Base-by-base conservation (phyloP, 2,888 invertebrate genomes). In the Calliphora vomitoria region DNA sequence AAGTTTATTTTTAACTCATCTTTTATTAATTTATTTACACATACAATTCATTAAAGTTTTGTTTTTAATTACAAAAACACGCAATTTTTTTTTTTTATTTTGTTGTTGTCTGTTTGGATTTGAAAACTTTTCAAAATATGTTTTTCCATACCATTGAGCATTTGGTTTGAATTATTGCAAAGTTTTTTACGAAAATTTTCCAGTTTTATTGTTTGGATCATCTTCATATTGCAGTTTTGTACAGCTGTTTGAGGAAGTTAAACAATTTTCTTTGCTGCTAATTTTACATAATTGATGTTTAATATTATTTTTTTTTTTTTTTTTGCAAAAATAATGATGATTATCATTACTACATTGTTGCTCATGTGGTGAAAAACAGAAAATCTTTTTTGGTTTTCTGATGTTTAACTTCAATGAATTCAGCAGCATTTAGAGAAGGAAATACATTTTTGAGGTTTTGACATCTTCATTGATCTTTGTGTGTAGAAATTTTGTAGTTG, bases 261-360 rank as follows among this genome's bases (percentile, higher is more conserved):
- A 47, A 25, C 4, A 72, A 58, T 58, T 10, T 84, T 31, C 64
- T 53, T 62, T 41, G 25, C 53, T 74, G 31, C 35, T 58, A 78
- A 87, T 79, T 87, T 87, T 84, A 84, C 84, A 81, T 69, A 87
- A 87, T 84, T 83, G 86, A 64, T 75, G 62, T 41, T 78, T 76
- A 78, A 71, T 72, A 78, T 15, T 38, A 41, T 20, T n/a, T 72
- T 31, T 38, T 20, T n/a, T 15, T 25, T 58, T 25, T 58, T 58
- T 25, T 6, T 11, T 6, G 3, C 4, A 68, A 25, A 64, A 20
- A 68, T 69, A n/a, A 38, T 71, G 15, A 68, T 68, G 71, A 78
- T 58, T n/a, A 72, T 71, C 18, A 50, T 50, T 20, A 62, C 3
- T 55, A 58, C 47, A 44, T 47, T 13, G 58, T 50, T 18, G 60